Evolutionary conservation across 2,888 invertebrate genomes (phyloP), one percentile per base, ranked within the genome.

Genomic region (Helleia helle): DNA sequence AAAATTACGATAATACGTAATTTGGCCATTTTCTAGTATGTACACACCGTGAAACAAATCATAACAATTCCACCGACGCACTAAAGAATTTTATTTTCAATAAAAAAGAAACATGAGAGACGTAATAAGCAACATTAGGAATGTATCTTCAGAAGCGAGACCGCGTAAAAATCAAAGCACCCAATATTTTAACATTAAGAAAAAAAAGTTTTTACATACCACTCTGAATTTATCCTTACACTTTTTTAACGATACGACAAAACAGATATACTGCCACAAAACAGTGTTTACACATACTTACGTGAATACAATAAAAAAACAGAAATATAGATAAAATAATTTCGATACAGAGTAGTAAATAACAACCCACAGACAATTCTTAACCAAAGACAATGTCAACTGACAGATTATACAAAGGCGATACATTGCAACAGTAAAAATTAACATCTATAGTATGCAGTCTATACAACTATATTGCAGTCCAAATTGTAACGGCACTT

Each of bases 381-480:
- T 47, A 59, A 49, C 52, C 66, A 65, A 59, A 62, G 63, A 59
- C 59, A n/a, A n/a, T n/a, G n/a, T n/a, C n/a, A n/a, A n/a, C n/a
- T n/a, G n/a, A n/a, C n/a, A n/a, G n/a, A n/a, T n/a, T n/a, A n/a
- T n/a, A n/a, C n/a, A n/a, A n/a, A n/a, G n/a, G n/a, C 72, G 57
- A 68, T 68, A 71, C 65, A 69, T 58, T 42, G 70, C 66, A 70
- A 67, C 67, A 67, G 61, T 77, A 64, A 62, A 60, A 65, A 64
- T 68, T 73, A 71, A 71, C 62, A 69, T 67, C 65, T 73, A 72
- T 46, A 64, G 63, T 65, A 69, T 71, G 67, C 64, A 66, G 34
- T 34, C 34, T 34, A 34, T 34, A 34, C 18, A 34, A 34, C 34
- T 34, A 34, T 17, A 60, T 62, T 65, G 72, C 70, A 75, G 72